A percentile compares a stretch with the other conserved stretches of the same genome.
phyloP scores from a whole-genome alignment of 2,113 vertebrate genomes.

The Meriones unguiculatus region DNA sequence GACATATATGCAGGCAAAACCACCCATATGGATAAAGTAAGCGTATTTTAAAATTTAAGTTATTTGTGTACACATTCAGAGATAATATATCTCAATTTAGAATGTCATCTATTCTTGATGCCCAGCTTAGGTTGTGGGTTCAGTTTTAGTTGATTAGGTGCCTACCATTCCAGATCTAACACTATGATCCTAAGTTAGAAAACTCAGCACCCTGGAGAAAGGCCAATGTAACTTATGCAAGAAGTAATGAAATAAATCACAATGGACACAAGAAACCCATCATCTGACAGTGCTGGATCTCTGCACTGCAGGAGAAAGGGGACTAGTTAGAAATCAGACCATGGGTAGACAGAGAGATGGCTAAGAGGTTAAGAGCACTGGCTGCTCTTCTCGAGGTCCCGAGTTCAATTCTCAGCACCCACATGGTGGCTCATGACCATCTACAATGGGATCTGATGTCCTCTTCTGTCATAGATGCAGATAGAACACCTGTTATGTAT shows the following conservation, averaged over 20 bases:
- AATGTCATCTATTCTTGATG: conserved; percentile 18
- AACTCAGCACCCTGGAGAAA: neutral
- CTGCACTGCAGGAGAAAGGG: neutral
- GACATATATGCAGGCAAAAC: neutral
- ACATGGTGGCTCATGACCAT: too few species aligned
- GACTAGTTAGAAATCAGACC: neutral
- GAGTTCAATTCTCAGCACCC: too few species aligned
- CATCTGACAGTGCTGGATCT: neutral
- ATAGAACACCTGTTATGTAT: too few species aligned
- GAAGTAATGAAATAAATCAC: neutral
- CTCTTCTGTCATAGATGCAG: too few species aligned
- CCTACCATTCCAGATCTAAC: neutral
- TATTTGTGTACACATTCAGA: neutral
- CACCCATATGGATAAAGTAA: neutral
- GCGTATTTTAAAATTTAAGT: neutral
- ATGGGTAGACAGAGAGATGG: neutral
- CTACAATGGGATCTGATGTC: too few species aligned
- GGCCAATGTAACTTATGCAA: conserved; percentile 1
- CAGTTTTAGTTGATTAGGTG: neutral
- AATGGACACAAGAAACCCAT: neutral
- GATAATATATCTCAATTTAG: neutral
- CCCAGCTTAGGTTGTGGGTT: neutral
- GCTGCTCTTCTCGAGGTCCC: too few species aligned
- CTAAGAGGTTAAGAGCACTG: too few species aligned
- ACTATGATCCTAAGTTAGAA: conserved; percentile 30